phyloP scores from a whole-genome alignment of 2,888 invertebrate species.

The Erebia ligea region DNA sequence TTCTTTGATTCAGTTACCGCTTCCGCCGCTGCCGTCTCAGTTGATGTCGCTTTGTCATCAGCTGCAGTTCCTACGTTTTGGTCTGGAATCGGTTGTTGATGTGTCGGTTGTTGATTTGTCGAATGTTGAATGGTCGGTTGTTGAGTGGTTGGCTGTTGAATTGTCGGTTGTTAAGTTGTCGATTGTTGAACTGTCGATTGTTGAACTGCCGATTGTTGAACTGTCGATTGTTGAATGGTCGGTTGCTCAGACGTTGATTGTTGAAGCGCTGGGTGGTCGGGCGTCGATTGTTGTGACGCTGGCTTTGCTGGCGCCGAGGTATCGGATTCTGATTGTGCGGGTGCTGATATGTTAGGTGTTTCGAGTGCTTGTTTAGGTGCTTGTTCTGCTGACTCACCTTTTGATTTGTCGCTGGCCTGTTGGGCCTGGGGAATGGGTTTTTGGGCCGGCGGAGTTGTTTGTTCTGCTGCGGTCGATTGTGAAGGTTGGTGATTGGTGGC shows the following conservation, averaged over 20 bases:
- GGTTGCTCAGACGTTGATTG: background rate
- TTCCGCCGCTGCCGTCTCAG: background rate
- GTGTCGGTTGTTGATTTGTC: background rate
- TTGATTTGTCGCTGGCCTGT: background rate
- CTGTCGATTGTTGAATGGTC: background rate
- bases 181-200: background rate
- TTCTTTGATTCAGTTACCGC: background rate
- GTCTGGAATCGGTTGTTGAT: background rate
- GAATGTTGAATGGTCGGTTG: background rate
- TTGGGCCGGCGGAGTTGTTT: background rate
- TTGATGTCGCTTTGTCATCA: background rate
- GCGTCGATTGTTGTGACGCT: background rate
- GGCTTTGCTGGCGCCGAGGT: background rate
- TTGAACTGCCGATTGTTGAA: background rate
- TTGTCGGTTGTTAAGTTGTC: background rate
- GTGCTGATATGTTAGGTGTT: conserved; percentile 8
- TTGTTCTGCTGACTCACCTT: conserved; percentile 1
- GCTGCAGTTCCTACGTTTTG: background rate
- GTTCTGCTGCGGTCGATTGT: background rate
- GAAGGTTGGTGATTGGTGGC: background rate
- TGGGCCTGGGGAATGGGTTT: background rate
- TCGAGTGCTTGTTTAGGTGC: conserved; percentile 1
- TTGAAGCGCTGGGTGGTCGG: background rate
- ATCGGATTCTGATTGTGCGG: background rate
- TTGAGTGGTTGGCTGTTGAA: background rate